phyloP scores from a whole-genome alignment of 2,888 invertebrate species.

The Urechis unicinctus region DNA sequence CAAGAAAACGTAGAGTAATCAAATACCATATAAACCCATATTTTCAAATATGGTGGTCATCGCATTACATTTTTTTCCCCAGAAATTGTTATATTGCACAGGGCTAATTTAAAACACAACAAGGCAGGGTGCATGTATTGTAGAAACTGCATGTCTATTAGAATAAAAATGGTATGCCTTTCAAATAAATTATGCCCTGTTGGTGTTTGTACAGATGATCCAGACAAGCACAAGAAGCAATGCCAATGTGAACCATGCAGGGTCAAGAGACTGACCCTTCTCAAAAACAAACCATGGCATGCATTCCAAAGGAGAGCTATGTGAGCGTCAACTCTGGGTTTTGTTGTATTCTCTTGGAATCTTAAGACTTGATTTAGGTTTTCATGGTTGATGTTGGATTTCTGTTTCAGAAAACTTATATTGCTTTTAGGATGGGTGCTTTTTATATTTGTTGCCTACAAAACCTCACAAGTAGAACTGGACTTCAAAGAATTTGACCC shows the following conservation, averaged over 20 bases:
- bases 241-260: constrained; percentile 87
- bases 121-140: too few species aligned
- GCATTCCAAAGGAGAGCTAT: constrained; percentile 69
- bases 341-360: not conserved
- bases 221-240: constrained; percentile 62
- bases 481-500: constrained; percentile 99
- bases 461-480: constrained; percentile 84
- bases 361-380: not conserved
- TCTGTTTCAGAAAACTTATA: constrained; percentile 59
- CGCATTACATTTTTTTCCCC: too few species aligned
- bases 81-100: too few species aligned
- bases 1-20: too few species aligned
- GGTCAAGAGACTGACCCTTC: constrained; percentile 74
- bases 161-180: too few species aligned
- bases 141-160: too few species aligned
- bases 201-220: too few species aligned
- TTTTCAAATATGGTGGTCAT: too few species aligned
- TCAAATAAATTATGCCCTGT: too few species aligned
- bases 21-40: too few species aligned
- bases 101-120: too few species aligned
- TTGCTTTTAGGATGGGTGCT: constrained; percentile 52
- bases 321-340: constrained; percentile 49
- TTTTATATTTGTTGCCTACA: constrained; percentile 52
- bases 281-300: constrained; percentile 82
- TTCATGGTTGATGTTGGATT: too few species aligned